Evolutionary conservation across 2,888 invertebrate genomes (phyloP), one percentile per base, ranked within the genome.

Genomic region (Rhagonycha fulva): DNA sequence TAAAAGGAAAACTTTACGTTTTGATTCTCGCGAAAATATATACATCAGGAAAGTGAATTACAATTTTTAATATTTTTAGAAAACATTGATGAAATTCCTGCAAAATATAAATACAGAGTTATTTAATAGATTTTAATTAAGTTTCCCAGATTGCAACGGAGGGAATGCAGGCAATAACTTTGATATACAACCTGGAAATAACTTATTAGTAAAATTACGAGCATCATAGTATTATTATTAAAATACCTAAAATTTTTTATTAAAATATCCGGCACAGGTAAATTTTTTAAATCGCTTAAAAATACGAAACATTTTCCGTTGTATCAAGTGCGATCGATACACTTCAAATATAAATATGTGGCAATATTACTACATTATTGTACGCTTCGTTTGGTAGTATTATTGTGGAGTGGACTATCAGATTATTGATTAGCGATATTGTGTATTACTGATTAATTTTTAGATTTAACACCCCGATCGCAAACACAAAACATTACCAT

Each of bases 121-220:
- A 66, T 66, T 66, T 26, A 24, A 66, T 66, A 66, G 63, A 66
- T 66, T 66, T 66, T 66, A 66, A 66, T 66, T 66, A 66, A 66
- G 63, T 66, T n/a, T 66, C 12, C 14, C 63, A 66, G 63, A 66
- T 66, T 66, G 63, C 26, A 66, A 66, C 63, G 63, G 11, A 24
- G 63, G 19, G 63, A n/a, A 66, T 66, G 63, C 63, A 66, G 63
- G 63, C 63, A 24, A 23, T 24, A 66, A 66, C 23, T 66, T 66
- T 66, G 23, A 66, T 47, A 47, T 47, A 47, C 47, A 47, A 47
- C 47, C 47, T 47, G 47, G n/a, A 47, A 47, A n/a, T 47, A 47
- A 47, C 47, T 47, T 47, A 47, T 47, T 47, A 47, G 47, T 47
- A n/a, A n/a, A 47, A 47, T 47, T 7, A 47, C 47, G 47, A 47